Evolutionary conservation across 2,888 invertebrate genomes (phyloP).

Genomic region (Acanthopleura granulata): DNA sequence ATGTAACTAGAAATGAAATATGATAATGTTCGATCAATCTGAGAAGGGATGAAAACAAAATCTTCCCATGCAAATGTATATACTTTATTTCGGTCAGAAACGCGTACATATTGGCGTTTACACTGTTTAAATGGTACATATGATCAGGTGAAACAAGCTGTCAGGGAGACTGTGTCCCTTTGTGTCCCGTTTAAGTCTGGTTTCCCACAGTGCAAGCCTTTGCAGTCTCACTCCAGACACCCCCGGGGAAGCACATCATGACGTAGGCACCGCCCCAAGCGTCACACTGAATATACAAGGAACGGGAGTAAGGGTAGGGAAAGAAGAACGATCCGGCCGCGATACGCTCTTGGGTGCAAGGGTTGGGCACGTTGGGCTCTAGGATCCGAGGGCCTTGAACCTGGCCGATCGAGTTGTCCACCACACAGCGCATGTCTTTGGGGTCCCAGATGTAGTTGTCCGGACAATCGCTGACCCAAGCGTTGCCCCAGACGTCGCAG

Average conservation of each 20-base stretch:
- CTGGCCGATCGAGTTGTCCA: not conserved
- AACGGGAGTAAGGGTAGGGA: not conserved
- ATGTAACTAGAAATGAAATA: too few species aligned
- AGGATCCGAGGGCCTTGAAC: not conserved
- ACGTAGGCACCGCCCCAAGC: not conserved
- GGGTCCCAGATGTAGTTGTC: not conserved
- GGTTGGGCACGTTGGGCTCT: not conserved
- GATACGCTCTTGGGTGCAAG: not conserved
- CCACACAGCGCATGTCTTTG: not conserved
- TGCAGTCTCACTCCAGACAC: not conserved
- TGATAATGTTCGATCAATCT: too few species aligned
- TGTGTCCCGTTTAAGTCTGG: not conserved
- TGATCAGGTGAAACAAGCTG: too few species aligned
- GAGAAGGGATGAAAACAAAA: too few species aligned
- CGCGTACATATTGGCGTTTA: too few species aligned
- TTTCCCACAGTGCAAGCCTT: not conserved
- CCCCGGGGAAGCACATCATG: not conserved
- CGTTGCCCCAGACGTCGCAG: constrained; percentile 3
- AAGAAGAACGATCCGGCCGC: not conserved
- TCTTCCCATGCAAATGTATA: too few species aligned
- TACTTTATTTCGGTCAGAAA: too few species aligned
- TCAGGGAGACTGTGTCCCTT: too few species aligned
- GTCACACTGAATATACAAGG: not conserved
- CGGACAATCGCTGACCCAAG: not conserved
- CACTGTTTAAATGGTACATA: too few species aligned